A percentile compares a stretch with the other conserved stretches of the same genome.
phyloP scores from a whole-genome alignment of 2,888 invertebrate genomes.

The Amaurobius ferox region DNA sequence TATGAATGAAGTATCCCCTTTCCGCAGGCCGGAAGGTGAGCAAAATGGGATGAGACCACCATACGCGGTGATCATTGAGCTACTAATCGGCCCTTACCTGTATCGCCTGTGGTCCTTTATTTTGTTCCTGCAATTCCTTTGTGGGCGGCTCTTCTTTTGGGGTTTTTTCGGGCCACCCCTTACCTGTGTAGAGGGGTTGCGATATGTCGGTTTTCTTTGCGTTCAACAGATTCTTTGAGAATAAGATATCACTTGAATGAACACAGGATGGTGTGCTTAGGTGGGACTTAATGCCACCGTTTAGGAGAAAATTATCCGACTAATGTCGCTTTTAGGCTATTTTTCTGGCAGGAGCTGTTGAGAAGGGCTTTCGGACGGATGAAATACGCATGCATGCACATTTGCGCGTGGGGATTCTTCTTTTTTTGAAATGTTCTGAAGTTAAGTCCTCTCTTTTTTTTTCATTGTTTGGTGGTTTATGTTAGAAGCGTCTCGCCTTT shows the following conservation, averaged over 20 bases:
- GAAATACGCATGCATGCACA: background rate
- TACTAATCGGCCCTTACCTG: conserved; percentile 23
- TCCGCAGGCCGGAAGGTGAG: conserved; percentile 13
- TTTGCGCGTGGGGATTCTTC: background rate
- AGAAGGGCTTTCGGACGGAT: background rate
- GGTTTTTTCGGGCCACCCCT: background rate
- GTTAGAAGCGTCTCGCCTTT: too few species aligned
- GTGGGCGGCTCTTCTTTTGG: conserved; percentile 5
- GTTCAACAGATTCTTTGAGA: background rate
- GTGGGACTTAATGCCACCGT: background rate
- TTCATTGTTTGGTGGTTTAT: too few species aligned
- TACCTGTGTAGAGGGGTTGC: background rate
- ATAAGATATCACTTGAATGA: background rate
- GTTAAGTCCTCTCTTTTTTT: too few species aligned
- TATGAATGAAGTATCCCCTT: background rate
- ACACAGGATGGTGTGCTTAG: background rate
- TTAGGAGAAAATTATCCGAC: background rate
- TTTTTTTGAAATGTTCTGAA: background rate
- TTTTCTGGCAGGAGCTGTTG: background rate
- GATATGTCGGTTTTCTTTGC: background rate
- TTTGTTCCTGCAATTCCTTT: background rate
- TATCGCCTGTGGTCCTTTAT: conserved; percentile 29
- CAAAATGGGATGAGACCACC: conserved; percentile 25
- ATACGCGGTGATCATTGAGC: conserved; percentile 9
- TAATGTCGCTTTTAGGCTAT: background rate